Conservation (phyloP, 2,113 vertebrate species). For the Oreochromis tanganicae region DNA sequence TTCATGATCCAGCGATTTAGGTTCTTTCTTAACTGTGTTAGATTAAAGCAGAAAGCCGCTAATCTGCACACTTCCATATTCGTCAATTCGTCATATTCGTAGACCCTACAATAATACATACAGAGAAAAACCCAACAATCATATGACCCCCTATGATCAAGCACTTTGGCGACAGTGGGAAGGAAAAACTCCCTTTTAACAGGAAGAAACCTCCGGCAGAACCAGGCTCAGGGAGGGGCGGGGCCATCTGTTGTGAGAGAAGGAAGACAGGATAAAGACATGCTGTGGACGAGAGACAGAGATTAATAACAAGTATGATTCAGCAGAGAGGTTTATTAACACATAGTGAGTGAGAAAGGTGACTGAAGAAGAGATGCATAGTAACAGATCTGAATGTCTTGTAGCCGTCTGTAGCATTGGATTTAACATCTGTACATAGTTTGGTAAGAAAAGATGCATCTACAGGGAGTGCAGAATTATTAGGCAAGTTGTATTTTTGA, state of each 20-base stretch:
- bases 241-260: background rate
- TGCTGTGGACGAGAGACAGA: background rate
- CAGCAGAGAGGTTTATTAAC: rapidly evolving
- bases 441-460: background rate
- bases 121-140: rapidly evolving
- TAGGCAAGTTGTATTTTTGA: too few species aligned
- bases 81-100: rapidly evolving
- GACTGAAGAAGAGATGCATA: background rate
- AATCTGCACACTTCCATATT: background rate
- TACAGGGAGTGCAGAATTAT: too few species aligned
- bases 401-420: too few species aligned
- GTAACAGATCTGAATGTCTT: background rate
- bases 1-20: background rate
- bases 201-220: rapidly evolving
- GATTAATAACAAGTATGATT: rapidly evolving
- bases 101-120: rapidly evolving
- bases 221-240: background rate
- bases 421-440: background rate
- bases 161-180: background rate
- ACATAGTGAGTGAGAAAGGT: background rate
- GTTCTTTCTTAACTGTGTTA: rapidly evolving
- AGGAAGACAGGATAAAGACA: background rate
- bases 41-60: background rate
- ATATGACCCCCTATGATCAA: rapidly evolving
- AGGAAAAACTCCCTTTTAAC: background rate